A percentile compares a stretch with the other conserved stretches of the same genome.
Conservation (phyloP, 2,113 vertebrate species). For the Zosterops borbonicus region DNA sequence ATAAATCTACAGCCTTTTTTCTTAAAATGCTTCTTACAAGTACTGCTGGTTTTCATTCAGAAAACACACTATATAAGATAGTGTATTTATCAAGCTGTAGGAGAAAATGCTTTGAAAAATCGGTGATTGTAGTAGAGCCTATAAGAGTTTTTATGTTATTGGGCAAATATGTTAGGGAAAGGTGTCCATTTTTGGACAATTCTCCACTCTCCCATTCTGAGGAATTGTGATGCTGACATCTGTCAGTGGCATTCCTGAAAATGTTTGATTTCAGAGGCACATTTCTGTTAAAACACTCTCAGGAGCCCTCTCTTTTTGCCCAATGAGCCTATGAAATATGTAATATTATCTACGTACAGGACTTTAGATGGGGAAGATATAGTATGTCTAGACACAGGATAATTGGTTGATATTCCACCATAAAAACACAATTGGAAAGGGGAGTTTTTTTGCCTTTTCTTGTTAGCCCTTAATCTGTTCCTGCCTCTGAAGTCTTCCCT, state of each 20-base stretch:
- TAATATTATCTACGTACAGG: neutral
- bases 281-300: neutral
- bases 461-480: neutral
- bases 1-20: slow-evolving; percentile 43
- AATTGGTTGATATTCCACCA: neutral
- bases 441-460: neutral
- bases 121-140: neutral
- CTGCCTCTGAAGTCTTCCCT: neutral
- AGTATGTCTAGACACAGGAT: neutral
- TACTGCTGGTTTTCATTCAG: slow-evolving; percentile 22
- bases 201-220: neutral
- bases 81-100: neutral
- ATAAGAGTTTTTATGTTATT: neutral
- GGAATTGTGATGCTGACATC: neutral
- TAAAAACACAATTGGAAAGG: neutral
- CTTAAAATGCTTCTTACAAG: slow-evolving; percentile 38
- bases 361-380: neutral
- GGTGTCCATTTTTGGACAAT: fast-evolving
- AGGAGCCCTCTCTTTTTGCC: neutral
- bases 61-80: neutral
- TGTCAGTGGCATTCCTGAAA: neutral
- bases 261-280: neutral
- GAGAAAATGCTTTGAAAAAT: neutral
- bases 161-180: neutral
- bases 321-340: neutral